These are phyloP conservation scores for Chelonus formosanus DNA, from an alignment of 2,888 invertebrate genomes.

Conservation along the genomic window DNA sequence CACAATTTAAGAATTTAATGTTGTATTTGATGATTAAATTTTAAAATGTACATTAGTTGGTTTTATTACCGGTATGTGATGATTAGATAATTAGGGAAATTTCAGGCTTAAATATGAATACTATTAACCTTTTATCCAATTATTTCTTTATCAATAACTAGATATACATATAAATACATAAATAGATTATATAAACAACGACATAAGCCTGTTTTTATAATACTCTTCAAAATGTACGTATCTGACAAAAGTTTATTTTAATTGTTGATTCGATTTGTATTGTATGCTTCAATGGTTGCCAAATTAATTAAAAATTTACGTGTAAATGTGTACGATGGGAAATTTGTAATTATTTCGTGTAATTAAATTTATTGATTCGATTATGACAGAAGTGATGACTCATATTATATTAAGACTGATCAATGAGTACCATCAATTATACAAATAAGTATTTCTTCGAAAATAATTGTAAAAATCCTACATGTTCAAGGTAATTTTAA, in stretches of 20 bases:
- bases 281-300: neutral
- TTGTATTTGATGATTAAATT: conserved; percentile 33
- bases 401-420: conserved; percentile 25
- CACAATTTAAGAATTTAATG: conserved; percentile 48
- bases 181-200: conserved; percentile 42
- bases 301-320: neutral
- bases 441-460: neutral
- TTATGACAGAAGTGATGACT: neutral
- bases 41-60: conserved; percentile 27
- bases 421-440: conserved; percentile 24
- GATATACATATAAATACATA: conserved; percentile 41
- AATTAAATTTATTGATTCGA: neutral
- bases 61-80: conserved; percentile 54
- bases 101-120: conserved; percentile 50
- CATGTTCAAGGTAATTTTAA: too few relatives aligned
- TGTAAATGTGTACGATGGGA: neutral
- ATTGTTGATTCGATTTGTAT: neutral
- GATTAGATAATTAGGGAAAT: conserved; percentile 55
- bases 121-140: conserved; percentile 49
- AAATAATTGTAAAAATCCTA: too few relatives aligned
- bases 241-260: too few relatives aligned
- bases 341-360: neutral
- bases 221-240: neutral
- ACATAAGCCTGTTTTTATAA: neutral
- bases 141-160: conserved; percentile 47